Base-by-base conservation (phyloP, 2,797 vertebrate species). In the Alca torda region DNA sequence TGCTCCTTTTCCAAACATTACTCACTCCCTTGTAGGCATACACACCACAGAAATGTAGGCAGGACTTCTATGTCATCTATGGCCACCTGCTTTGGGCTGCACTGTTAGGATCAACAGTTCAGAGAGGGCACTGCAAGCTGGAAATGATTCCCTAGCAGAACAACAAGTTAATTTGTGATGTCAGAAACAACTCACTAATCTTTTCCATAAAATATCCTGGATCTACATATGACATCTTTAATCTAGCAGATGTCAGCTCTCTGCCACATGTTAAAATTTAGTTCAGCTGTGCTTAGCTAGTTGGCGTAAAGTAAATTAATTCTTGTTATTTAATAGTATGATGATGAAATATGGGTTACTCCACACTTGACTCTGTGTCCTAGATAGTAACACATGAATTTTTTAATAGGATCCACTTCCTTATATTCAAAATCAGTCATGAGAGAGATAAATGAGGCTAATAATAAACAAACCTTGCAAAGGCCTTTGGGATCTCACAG, bases 401-500 rank as follows among this genome's bases (percentile, higher is more conserved):
- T 94, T 95, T 93, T 25, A 91, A 84, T 46, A 93, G 73, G 30
- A 79, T 56, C 45, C 45, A 43, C 65, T 85, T 64, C 25, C 87
- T 94, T 82, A 65, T 82, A 69, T 93, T 89, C 93, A 91, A 87
- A 95, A 96, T 92, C 63, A 92, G 65, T 56, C 87, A 91, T n/a
- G 76, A 94, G 89, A 92, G 84, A 90, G 79, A 94, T 73, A 94
- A 95, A 96, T 78, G 83, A 86, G 10, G 43, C 53, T 95, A 91
- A 95, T 89, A 94, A 93, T 89, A 93, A 96, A 96, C 87, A 88
- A 94, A 94, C 86, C 51, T 90, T 90, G 93, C 65, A 45, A 79
- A 86, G 68, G 70, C 89, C 94, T 90, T 91, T 78, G 95, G 93
- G 95, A 89, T 57, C 84, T 76, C 60, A 25, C 43, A 84, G 85